Evolutionary conservation across 1,140 invertebrate genomes (phyloP).

Genomic region (Diorhabda carinulata): DNA sequence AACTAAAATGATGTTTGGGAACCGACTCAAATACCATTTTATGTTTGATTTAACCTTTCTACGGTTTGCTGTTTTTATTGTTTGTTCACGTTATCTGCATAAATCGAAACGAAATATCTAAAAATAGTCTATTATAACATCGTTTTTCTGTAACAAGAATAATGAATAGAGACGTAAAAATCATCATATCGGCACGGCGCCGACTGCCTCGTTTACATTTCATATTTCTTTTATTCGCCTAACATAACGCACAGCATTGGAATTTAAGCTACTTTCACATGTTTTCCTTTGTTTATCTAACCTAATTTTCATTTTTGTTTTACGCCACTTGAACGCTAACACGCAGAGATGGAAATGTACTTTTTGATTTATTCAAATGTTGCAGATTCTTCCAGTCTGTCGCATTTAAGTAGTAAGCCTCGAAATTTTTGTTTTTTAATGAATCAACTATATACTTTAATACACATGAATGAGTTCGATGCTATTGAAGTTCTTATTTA

Average conservation of each 20-base stretch:
- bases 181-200: slow-evolving; percentile 30
- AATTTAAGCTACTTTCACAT: slow-evolving; percentile 4
- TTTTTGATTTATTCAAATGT: slow-evolving; percentile 1
- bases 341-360: not conserved
- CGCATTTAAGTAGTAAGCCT: not conserved
- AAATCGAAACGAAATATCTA: not conserved
- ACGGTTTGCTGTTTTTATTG: too few relatives aligned
- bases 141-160: slow-evolving; percentile 17
- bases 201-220: slow-evolving; percentile 28
- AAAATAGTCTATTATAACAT: not conserved
- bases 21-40: too few relatives aligned
- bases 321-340: not conserved
- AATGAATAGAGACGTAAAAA: slow-evolving; percentile 33
- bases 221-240: slow-evolving; percentile 28
- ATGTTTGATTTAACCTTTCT: too few relatives aligned
- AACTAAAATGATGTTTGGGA: too few relatives aligned
- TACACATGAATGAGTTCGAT: too few relatives aligned
- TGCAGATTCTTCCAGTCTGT: not conserved
- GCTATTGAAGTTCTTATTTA: too few relatives aligned
- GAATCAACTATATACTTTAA: too few relatives aligned
- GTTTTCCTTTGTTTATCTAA: slow-evolving; percentile 8
- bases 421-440: too few relatives aligned
- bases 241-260: not conserved
- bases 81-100: too few relatives aligned
- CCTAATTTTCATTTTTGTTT: slow-evolving; percentile 4